Evolutionary conservation across 2,113 vertebrate genomes (phyloP), one percentile per base, ranked within the genome.

Genomic region (Urocolius indicus): DNA sequence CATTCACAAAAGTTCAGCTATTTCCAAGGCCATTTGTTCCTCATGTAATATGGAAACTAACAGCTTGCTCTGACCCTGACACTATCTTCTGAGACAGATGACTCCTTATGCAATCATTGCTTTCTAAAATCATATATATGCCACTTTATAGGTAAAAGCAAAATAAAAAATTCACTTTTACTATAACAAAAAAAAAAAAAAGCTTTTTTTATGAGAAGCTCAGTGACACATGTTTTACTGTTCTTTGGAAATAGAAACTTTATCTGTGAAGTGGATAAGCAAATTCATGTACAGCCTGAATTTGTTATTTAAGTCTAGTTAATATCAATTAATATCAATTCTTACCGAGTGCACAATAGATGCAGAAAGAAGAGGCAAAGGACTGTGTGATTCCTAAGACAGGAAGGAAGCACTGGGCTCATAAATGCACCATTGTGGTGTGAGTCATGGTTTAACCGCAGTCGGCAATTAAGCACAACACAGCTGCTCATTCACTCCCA

Each of bases 171-270:
- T 22, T 84, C 16, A 48, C 24, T 34, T 84, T 76, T 82, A 2
- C 30, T 16, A 13, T n/a, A 24, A 91, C 67, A 49, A 87, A 84
- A 61, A 63, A 88, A 89, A 14, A 87, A 11, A 46, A 61, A 78
- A 84, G 8, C 29, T 77, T 93, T 87, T 87, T 49, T 49, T n/a
- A 26, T 4, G 17, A 76, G 58, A 68, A 59, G 6, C 34, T 74
- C 29, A 11, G 5, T 48, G 16, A 16, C 0, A 5, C 0, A 5
- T 30, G 15, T 83, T 82, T 71, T 18, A n/a, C 48, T 67, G 20
- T 48, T 76, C 49, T 32, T 8, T 71, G 49, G 43, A 54, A 69
- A 68, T 49, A n/a, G 6, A 49, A 74, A 34, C 10, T 49, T 2
- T 62, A 16, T 16, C 36, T 55, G 7, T 51, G 43, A 78, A 86